Evolutionary conservation across 2,113 vertebrate genomes (phyloP), one percentile per base, ranked within the genome.

Genomic region (Gadus chalcogrammus): DNA sequence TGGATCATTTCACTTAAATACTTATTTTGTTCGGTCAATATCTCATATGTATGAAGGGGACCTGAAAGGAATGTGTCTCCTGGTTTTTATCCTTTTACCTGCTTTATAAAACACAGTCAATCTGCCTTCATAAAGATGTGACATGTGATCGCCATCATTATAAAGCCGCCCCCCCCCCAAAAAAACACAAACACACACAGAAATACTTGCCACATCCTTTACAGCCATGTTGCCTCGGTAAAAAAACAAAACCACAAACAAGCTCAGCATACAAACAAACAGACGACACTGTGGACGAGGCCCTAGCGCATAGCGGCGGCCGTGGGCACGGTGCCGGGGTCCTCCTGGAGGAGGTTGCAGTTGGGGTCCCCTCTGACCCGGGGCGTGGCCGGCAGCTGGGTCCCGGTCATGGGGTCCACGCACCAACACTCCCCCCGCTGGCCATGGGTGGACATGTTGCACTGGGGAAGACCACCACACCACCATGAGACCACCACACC

Each of bases 391-490:
- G 93, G 89, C 81, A 97, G 94, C 86, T 92, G 89, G 79, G 94
- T 87, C 68, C 97, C 96, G 0, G 95, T 97, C 76, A 93, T 88
- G 53, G 95, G 96, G 86, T 98, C 92, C 75, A 98, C 96, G 0
- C 97, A 99, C 96, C 97, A 98, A 84, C 96, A 98, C 88, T 98
- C 96, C 0, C 97, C 97, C 20, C 96, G 93, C 88, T 97, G 96
- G 78, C 97, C 96, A 0, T 97, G 95, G 87, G 94, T 92, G 4
- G 96, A 97, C 92, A 98, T 98, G 94, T 98, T 95, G 88, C 97
- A 99, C 97, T 99, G 90, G 61, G 66, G 75, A 78, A 79, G 62
- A 90, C 77, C 31, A 79, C 42, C 77, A 87, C 82, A 87, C 68
- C 81, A 76, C 84, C 70, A 67, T 67, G 9, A 48, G 62, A 90